Conservation (phyloP, 2,888 invertebrate genomes). For the Axea sp. region DNA sequence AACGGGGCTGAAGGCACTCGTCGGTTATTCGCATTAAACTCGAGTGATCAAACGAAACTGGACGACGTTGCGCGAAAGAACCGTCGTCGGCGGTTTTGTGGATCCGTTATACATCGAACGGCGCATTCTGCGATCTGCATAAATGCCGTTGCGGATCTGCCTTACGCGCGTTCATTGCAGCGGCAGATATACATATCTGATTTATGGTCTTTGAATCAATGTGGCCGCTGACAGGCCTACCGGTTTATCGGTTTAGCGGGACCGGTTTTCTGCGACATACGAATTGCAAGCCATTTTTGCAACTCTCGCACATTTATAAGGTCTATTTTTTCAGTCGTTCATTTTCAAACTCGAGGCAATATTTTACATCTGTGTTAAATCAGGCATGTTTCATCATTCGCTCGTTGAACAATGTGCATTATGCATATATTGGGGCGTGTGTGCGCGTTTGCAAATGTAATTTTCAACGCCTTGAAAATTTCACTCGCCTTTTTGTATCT, state of each 20-base stretch:
- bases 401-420: too few species aligned
- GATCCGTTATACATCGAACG: constrained; percentile 26
- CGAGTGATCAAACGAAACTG: neutral
- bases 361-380: neutral
- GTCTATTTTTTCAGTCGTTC: constrained; percentile 10
- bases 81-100: constrained; percentile 13
- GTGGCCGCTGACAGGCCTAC: constrained; percentile 26
- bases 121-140: constrained; percentile 20
- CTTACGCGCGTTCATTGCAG: constrained; percentile 13
- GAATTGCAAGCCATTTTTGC: constrained; percentile 31
- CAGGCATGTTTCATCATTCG: too few species aligned
- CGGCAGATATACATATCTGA: constrained; percentile 39
- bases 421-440: too few species aligned
- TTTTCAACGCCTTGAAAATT: too few species aligned
- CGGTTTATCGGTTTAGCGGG: constrained; percentile 36
- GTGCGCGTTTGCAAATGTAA: too few species aligned
- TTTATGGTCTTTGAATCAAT: constrained; percentile 38
- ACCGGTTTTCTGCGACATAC: constrained; percentile 35
- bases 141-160: constrained; percentile 31
- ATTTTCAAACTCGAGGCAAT: neutral
- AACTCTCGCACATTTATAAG: constrained; percentile 5
- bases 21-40: neutral
- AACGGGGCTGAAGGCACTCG: too few species aligned
- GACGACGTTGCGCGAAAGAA: neutral
- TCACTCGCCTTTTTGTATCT: too few species aligned